Evolutionary conservation across 2,113 vertebrate genomes (phyloP).

Genomic region (Melanostigma gelatinosum): DNA sequence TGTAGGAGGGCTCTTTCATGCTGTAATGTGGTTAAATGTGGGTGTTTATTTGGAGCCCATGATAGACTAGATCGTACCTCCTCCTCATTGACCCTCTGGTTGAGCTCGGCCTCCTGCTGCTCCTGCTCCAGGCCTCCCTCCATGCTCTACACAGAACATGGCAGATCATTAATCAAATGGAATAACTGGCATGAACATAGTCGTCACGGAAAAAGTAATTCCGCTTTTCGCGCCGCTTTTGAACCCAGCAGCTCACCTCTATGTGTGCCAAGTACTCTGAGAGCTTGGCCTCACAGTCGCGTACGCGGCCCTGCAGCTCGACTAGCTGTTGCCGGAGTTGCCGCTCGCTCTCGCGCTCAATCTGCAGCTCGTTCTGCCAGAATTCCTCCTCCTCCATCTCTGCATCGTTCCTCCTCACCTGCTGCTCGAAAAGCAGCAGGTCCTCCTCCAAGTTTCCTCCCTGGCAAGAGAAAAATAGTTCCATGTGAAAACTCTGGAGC

Average conservation of each 20-base stretch:
- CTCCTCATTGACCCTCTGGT: slow-evolving; percentile 89
- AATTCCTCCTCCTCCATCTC: slow-evolving; percentile 96
- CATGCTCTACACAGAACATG: slow-evolving; percentile 73
- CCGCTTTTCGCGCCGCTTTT: background rate
- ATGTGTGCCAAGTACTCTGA: slow-evolving; percentile 87
- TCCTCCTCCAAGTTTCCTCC: slow-evolving; percentile 86
- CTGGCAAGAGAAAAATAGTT: slow-evolving; percentile 17
- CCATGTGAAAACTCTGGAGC: background rate
- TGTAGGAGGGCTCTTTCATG: slow-evolving; percentile 20
- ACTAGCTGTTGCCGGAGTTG: slow-evolving; percentile 91
- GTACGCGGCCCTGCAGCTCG: slow-evolving; percentile 87
- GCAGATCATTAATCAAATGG: background rate
- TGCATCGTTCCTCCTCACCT: slow-evolving; percentile 90
- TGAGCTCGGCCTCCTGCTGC: slow-evolving; percentile 87
- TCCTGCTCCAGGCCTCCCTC: slow-evolving; percentile 90
- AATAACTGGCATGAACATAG: background rate
- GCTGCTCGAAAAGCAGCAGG: slow-evolving; percentile 89
- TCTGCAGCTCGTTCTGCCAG: slow-evolving; percentile 95
- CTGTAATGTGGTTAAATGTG: slow-evolving; percentile 1
- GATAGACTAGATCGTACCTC: slow-evolving; percentile 79
- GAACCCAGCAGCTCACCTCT: slow-evolving; percentile 69
- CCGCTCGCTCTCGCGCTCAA: slow-evolving; percentile 93
- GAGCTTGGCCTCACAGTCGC: slow-evolving; percentile 88
- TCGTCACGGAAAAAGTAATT: background rate
- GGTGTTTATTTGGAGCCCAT: background rate